Evolutionary conservation across 1,140 invertebrate species (phyloP).

Genomic region (Magallana angulata): DNA sequence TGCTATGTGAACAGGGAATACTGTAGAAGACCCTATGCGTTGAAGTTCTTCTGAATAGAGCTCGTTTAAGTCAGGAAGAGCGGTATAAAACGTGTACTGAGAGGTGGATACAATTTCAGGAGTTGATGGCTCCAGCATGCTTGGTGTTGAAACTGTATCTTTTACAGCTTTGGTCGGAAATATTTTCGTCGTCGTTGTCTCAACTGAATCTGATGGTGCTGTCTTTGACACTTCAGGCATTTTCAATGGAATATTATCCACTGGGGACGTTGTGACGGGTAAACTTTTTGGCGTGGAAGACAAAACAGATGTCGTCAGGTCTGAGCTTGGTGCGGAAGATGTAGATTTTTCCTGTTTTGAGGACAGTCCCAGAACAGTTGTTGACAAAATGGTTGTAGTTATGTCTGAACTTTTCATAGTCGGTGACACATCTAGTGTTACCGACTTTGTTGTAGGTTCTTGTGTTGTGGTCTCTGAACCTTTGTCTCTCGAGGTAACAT

Average conservation of each 20-base stretch:
- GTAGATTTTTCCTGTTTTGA: background rate
- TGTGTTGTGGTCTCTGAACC: background rate
- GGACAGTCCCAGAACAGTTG: background rate
- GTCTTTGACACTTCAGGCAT: background rate
- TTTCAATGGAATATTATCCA: background rate
- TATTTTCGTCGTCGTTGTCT: background rate
- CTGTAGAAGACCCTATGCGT: background rate
- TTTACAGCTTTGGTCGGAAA: background rate
- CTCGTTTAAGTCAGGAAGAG: background rate
- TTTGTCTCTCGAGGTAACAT: background rate
- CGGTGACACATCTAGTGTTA: background rate
- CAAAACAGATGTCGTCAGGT: conserved; percentile 9
- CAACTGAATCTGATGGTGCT: background rate
- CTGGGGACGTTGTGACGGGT: background rate
- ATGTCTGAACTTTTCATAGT: background rate
- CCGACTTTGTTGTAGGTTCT: too few species aligned
- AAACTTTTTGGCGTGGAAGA: background rate
- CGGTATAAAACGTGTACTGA: background rate
- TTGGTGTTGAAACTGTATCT: background rate
- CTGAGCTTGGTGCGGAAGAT: background rate
- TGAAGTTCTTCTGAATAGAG: background rate
- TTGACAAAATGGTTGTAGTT: background rate
- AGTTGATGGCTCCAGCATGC: background rate
- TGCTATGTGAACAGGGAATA: background rate
- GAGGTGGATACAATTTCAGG: background rate